A percentile compares a stretch with the other conserved stretches of the same genome.
Conservation (phyloP, 2,888 invertebrate genomes). For the Pseudolycoriella hygida region DNA sequence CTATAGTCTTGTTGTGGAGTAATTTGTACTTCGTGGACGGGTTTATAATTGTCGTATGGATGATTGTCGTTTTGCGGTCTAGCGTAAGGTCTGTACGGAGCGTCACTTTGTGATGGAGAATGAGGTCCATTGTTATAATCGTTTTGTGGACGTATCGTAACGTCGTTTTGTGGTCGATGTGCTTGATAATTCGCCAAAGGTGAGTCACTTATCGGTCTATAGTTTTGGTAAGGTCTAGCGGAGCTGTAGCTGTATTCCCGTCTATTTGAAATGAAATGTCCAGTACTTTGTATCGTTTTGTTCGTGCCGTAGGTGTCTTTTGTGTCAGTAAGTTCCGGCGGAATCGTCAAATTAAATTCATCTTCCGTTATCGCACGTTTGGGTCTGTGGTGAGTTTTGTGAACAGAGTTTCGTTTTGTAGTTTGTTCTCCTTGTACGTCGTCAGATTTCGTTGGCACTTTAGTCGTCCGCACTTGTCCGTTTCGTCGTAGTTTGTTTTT, state of each 20-base stretch:
- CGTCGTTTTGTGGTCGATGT: neutral
- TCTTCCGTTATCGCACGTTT: neutral
- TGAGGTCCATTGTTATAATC: neutral
- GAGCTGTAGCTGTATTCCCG: slow-evolving; percentile 14
- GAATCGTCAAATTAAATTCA: neutral
- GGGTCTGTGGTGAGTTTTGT: neutral
- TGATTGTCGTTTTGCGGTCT: too few relatives aligned
- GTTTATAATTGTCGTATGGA: too few relatives aligned
- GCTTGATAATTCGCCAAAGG: neutral
- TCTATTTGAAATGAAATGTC: slow-evolving; percentile 11
- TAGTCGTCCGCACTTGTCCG: neutral
- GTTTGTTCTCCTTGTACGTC: slow-evolving; percentile 15
- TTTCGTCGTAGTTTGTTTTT: too few relatives aligned
- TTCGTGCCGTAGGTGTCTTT: neutral
- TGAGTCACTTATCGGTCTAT: neutral
- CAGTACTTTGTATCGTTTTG: neutral
- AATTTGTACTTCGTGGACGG: too few relatives aligned
- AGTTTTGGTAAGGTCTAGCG: too few relatives aligned
- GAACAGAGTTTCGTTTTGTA: neutral
- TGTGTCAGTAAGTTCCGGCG: too few relatives aligned
- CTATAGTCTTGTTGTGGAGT: too few relatives aligned
- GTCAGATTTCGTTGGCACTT: slow-evolving; percentile 17
- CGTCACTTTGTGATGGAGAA: neutral
- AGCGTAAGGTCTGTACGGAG: too few relatives aligned
- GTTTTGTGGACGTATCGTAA: neutral